Base-by-base conservation (phyloP, 2,797 vertebrate species). In the Champsocephalus gunnari region DNA sequence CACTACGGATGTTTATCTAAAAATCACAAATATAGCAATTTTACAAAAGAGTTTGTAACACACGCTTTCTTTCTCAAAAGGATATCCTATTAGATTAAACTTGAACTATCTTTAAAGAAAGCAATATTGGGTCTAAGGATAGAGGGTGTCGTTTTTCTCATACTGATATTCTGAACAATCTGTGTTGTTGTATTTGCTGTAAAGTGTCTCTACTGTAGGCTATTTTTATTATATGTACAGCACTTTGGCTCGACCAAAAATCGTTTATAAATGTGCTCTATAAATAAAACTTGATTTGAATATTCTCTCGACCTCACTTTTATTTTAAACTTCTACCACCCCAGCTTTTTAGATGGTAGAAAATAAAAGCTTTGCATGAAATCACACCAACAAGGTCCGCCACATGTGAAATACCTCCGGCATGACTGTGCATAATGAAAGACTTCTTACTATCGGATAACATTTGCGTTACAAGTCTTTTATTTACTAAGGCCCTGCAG, bases 401-500 rank as follows among this genome's bases (percentile, higher is more conserved):
- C 50, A 58, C 24, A 49, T 51, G 45, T 56, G 28, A 17, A 64
- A 71, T 10, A 63, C 43, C 44, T 16, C 38, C 17, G 10, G 38
- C 54, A 74, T 44, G 38, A 34, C 58, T 14, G 19, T 67, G 41
- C n/a, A 34, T 62, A 72, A 28, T 50, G 14, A 66, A 45, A 4
- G 3, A 34, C 24, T 11, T 2, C 21, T 54, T 49, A 21, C 12
- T 55, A 43, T 3, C 2, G 9, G 7, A 47, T 65, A 14, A 43
- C 4, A 38, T 58, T 47, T 55, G 21, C 53, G 49, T 50, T 55
- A 53, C 5, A 51, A 32, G 58, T 7, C 14, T 38, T 53, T 54
- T 47, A 5, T 81, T 68, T 63, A 21, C 73, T 41, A 70, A 61
- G 9, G n/a, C 61, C 48, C 41, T 68, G 49, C 17, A 24, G 74